phyloP scores from a whole-genome alignment of 2,113 vertebrate genomes.

The Recurvirostra avosetta region DNA sequence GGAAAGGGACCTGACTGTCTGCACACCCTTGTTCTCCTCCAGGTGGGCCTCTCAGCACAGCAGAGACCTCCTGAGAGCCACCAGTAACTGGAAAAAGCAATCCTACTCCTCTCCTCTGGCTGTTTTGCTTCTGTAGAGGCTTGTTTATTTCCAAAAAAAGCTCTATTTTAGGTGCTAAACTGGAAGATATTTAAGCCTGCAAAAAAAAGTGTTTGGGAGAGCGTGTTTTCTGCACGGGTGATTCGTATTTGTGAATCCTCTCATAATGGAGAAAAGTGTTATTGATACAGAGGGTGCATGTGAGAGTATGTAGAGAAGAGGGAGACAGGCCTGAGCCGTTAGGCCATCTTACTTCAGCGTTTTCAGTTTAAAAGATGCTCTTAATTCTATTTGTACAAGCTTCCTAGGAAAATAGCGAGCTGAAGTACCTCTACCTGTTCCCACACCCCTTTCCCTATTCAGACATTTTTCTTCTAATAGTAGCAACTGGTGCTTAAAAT shows the following conservation, averaged over 20 bases:
- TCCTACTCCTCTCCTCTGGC: background rate
- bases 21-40: background rate
- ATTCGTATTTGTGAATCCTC: accelerated
- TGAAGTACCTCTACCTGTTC: background rate
- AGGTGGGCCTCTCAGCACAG: background rate
- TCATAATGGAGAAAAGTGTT: background rate
- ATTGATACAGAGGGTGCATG: no score
- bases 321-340: background rate
- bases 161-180: background rate
- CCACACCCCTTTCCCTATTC: background rate
- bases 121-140: background rate
- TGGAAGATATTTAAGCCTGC: background rate
- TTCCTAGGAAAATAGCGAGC: background rate
- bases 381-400: background rate
- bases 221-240: background rate
- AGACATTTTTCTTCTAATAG: background rate
- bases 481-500: background rate
- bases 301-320: background rate
- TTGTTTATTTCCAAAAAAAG: background rate
- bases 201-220: background rate
- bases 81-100: background rate
- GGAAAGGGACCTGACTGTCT: background rate
- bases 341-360: background rate
- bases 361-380: background rate
- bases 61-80: background rate